Conservation (phyloP, 2,888 invertebrate genomes). For the Hydropsyche betteni region DNA sequence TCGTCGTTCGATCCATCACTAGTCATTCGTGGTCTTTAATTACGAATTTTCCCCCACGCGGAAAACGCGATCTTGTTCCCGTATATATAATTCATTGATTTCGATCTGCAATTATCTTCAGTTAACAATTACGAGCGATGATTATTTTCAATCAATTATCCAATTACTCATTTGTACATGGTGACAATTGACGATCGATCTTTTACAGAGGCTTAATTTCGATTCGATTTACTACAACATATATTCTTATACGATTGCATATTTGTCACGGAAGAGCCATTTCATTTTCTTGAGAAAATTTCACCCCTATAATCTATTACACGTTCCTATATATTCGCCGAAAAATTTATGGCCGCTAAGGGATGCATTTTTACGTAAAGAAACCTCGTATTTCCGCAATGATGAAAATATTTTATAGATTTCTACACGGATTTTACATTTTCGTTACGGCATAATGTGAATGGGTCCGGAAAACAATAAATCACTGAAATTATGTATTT, state of each 20-base stretch:
- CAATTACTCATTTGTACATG: slow-evolving; percentile 9
- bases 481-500: not conserved
- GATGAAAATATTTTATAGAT: slow-evolving; percentile 8
- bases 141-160: slow-evolving; percentile 19
- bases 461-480: not conserved
- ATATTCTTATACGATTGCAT: not conserved
- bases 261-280: not conserved
- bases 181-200: not conserved
- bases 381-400: not conserved
- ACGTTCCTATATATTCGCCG: slow-evolving; percentile 11
- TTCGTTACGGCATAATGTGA: not conserved
- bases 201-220: not conserved
- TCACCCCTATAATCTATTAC: slow-evolving; percentile 28
- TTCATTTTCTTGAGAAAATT: not conserved
- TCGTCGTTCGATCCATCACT: not conserved
- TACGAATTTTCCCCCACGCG: not conserved
- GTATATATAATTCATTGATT: not conserved
- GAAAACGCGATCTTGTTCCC: not conserved
- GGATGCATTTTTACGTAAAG: slow-evolving; percentile 22
- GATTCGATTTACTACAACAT: not conserved
- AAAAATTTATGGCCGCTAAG: slow-evolving; percentile 21
- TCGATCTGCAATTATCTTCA: not conserved
- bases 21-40: not conserved
- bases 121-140: slow-evolving; percentile 20
- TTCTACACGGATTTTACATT: slow-evolving; percentile 23